Conservation (phyloP, 2,797 vertebrate genomes). For the Acrocephalus scirpaceus region DNA sequence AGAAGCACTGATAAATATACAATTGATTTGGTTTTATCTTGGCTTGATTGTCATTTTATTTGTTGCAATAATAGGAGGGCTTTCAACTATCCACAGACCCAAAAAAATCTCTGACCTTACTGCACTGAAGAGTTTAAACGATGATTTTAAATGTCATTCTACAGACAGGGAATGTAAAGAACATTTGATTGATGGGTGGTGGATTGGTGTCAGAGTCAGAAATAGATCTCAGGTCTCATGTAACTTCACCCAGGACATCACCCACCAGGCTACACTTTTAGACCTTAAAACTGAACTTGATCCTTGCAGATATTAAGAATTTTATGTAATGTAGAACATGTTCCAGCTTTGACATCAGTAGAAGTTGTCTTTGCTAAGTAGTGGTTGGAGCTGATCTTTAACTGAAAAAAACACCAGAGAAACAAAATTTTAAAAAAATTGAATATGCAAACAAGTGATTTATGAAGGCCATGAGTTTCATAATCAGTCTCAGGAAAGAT, state of each 20-base stretch:
- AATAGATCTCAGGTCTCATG: background rate
- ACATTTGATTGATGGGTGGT: background rate
- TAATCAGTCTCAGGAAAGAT: background rate
- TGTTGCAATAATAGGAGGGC: background rate
- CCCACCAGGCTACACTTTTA: background rate
- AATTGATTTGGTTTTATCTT: background rate
- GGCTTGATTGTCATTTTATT: background rate
- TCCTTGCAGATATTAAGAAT: background rate
- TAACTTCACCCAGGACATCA: background rate
- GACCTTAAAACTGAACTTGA: background rate
- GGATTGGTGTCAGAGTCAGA: background rate
- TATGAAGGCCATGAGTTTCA: background rate
- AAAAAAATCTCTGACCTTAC: background rate
- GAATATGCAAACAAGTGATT: background rate
- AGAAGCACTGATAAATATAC: background rate
- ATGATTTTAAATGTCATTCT: background rate
- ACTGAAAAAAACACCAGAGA: background rate
- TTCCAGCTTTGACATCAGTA: background rate
- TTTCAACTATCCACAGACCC: background rate
- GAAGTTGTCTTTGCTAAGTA: background rate
- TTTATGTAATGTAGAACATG: background rate
- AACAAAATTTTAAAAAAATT: background rate
- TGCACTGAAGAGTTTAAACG: background rate
- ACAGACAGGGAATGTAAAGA: background rate
- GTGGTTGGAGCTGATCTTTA: background rate